A percentile compares a stretch with the other conserved stretches of the same genome.
phyloP scores from a whole-genome alignment of 2,888 invertebrate genomes.

The Embidobia sp. region DNA sequence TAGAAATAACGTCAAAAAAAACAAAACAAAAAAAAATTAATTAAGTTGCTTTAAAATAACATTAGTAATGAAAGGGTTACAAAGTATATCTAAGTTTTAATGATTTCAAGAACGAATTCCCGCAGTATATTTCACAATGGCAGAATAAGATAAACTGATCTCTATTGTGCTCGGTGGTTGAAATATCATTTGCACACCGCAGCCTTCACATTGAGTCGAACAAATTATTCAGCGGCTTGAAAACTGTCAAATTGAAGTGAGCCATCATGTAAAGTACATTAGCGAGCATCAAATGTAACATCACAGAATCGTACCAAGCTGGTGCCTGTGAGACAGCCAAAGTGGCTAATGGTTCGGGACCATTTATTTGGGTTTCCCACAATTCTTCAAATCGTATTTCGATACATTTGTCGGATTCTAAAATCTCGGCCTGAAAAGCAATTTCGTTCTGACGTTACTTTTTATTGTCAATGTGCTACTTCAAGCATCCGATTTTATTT shows the following conservation, averaged over 20 bases:
- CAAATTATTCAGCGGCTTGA: slow-evolving; percentile 88
- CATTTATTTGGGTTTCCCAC: slow-evolving; percentile 84
- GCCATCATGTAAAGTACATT: slow-evolving; percentile 90
- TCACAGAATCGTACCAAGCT: slow-evolving; percentile 89
- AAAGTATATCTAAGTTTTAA: too few relatives aligned
- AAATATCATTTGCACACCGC: too few relatives aligned
- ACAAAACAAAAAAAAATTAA: too few relatives aligned
- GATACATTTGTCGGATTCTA: slow-evolving; percentile 80
- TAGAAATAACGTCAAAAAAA: too few relatives aligned
- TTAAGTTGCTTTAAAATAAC: too few relatives aligned
- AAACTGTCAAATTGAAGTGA: slow-evolving; percentile 88
- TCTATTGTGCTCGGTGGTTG: too few relatives aligned
- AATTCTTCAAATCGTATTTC: slow-evolving; percentile 85
- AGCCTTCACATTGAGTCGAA: slow-evolving; percentile 91
- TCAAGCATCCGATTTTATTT: too few relatives aligned
- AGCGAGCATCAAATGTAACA: slow-evolving; percentile 91
- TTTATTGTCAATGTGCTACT: too few relatives aligned
- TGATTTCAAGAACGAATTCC: too few relatives aligned
- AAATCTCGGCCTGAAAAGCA: slow-evolving; percentile 79
- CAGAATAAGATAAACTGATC: too few relatives aligned
- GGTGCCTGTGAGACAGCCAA: slow-evolving; percentile 89
- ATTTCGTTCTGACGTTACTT: background rate
- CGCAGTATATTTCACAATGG: too few relatives aligned
- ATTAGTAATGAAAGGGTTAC: too few relatives aligned
- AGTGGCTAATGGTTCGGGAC: slow-evolving; percentile 87